phyloP scores from a whole-genome alignment of 2,797 vertebrate species.

The Cyclopterus lumpus region DNA sequence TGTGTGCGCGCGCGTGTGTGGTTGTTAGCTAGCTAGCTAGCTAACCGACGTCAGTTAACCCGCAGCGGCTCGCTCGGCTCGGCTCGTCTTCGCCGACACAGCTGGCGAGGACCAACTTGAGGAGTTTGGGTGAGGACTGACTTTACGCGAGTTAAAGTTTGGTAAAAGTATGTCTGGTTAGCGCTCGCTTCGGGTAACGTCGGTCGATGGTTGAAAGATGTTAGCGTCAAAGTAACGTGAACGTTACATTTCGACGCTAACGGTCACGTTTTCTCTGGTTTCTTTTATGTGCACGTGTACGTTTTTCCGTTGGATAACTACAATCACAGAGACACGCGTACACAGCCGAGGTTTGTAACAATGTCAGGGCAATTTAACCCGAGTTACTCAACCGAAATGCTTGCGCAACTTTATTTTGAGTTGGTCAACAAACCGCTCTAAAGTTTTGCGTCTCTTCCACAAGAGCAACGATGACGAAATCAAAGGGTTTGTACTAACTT shows the following conservation, averaged over 20 bases:
- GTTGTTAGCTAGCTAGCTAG: slow-evolving; percentile 36
- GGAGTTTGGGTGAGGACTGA: neutral
- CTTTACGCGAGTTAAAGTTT: neutral
- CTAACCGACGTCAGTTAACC: slow-evolving; percentile 13
- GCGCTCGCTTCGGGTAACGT: no score
- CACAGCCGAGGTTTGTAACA: neutral
- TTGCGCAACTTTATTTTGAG: neutral
- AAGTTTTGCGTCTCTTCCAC: neutral
- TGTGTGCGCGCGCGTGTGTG: neutral
- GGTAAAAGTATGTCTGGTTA: neutral
- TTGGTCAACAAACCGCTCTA: neutral
- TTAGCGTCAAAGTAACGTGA: neutral
- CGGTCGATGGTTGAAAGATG: neutral
- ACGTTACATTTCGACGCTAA: neutral
- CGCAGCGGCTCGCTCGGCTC: slow-evolving; percentile 31
- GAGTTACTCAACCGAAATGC: no score
- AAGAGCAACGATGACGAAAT: neutral
- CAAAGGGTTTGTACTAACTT: neutral
- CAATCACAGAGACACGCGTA: neutral
- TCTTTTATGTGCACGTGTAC: neutral
- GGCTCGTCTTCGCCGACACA: slow-evolving; percentile 25
- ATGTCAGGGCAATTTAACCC: neutral
- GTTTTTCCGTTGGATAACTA: neutral
- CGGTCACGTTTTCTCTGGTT: neutral
- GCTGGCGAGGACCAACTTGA: slow-evolving; percentile 22